Evolutionary conservation across 2,113 vertebrate species (phyloP).

Genomic region (Okapia johnstoni): DNA sequence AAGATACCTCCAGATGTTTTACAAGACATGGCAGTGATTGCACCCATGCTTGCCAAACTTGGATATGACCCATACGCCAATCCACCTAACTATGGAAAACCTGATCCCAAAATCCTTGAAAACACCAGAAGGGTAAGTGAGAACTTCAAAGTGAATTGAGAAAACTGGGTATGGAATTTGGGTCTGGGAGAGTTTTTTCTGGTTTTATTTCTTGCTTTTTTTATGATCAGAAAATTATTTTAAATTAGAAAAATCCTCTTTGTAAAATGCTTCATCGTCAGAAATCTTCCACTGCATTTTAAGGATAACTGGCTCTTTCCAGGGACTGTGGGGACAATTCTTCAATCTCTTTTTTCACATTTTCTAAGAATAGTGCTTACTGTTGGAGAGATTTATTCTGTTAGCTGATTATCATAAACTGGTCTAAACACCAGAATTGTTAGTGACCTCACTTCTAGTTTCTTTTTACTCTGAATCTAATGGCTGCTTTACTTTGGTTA

Average conservation of each 20-base stretch:
- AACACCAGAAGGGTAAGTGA: slow-evolving; percentile 95
- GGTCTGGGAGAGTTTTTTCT: background rate
- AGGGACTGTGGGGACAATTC: background rate
- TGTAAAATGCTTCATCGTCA: background rate
- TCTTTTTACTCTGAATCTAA: background rate
- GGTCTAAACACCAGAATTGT: background rate
- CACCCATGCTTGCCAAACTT: slow-evolving; percentile 94
- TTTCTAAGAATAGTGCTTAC: background rate
- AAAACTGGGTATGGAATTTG: background rate
- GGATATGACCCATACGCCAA: slow-evolving; percentile 96
- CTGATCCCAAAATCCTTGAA: slow-evolving; percentile 93
- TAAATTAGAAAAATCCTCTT: background rate
- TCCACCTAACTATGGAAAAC: slow-evolving; percentile 94
- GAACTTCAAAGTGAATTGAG: background rate
- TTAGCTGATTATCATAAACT: background rate
- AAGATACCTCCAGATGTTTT: slow-evolving; percentile 95
- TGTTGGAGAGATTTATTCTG: background rate
- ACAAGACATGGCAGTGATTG: slow-evolving; percentile 93
- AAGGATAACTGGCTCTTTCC: background rate
- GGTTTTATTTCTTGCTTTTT: slow-evolving; percentile 16
- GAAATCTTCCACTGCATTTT: background rate
- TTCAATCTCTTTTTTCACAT: background rate
- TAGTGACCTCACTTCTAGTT: background rate
- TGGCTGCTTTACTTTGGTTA: background rate
- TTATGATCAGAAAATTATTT: slow-evolving; percentile 31